phyloP scores from a whole-genome alignment of 35 echinoderm and acorn worm genomes.

The Heliocidaris erythrogramma region DNA sequence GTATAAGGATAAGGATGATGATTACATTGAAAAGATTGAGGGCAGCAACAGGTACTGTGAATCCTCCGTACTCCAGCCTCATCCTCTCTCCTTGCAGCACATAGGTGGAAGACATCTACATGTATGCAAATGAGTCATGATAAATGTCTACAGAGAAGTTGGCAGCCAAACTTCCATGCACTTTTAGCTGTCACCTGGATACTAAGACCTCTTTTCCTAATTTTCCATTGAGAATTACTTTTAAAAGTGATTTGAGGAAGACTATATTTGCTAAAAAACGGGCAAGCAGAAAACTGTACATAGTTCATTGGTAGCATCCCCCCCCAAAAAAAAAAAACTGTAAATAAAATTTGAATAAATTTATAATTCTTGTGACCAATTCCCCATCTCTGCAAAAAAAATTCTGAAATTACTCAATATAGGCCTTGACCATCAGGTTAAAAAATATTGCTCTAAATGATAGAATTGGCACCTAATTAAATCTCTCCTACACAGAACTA shows the following conservation, averaged over 20 bases:
- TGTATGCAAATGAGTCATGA: slow-evolving; percentile 53
- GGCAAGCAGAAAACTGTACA: no score
- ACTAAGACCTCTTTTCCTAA: background rate
- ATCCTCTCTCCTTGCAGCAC: slow-evolving; percentile 86
- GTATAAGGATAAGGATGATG: slow-evolving; percentile 74
- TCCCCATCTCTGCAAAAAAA: no score
- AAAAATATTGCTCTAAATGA: no score
- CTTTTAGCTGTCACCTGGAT: background rate
- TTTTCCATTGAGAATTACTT: background rate
- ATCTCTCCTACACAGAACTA: no score
- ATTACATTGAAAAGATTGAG: slow-evolving; percentile 79
- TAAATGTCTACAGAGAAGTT: no score
- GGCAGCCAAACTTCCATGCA: background rate
- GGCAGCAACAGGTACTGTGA: slow-evolving; percentile 74
- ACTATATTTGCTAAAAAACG: background rate
- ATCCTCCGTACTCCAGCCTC: slow-evolving; percentile 49
- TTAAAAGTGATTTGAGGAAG: background rate
- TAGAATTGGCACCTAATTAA: no score
- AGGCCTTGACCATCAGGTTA: no score
- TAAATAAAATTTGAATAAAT: no score
- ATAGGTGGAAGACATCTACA: slow-evolving; percentile 92
- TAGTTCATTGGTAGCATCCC: background rate
- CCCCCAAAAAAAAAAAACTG: no score
- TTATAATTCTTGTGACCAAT: no score
- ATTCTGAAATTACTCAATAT: no score